Conservation (phyloP, 2,888 invertebrate genomes). For the Diarsia brunnea region DNA sequence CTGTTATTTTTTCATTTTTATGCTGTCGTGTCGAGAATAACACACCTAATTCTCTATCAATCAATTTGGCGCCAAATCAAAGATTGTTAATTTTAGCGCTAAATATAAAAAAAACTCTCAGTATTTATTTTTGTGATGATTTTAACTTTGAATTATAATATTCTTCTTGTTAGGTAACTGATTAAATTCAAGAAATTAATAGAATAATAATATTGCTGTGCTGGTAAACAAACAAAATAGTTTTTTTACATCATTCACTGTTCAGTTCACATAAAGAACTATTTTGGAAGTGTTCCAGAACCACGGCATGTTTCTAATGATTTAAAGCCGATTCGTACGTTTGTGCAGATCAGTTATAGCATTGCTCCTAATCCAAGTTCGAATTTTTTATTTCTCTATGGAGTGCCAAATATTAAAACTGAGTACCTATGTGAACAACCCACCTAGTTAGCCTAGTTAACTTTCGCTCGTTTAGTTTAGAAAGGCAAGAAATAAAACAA, state of each 20-base stretch:
- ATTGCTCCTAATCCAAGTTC: not conserved
- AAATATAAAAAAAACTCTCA: not conserved
- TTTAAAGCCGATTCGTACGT: no score
- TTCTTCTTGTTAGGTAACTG: not conserved
- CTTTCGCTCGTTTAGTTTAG: not conserved
- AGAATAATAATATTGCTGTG: not conserved
- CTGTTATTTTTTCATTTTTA: not conserved
- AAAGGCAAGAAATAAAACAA: constrained; percentile 70
- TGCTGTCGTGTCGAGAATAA: constrained; percentile 10
- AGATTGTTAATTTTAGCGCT: not conserved
- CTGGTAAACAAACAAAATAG: not conserved
- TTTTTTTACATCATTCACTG: not conserved
- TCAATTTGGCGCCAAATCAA: not conserved
- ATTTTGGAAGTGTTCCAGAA: no score
- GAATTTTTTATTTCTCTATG: not conserved
- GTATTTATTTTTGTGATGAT: not conserved
- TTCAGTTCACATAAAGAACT: no score
- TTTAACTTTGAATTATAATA: not conserved
- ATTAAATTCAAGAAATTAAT: not conserved
- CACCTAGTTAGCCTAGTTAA: not conserved
- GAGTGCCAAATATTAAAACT: not conserved
- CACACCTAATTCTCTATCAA: not conserved
- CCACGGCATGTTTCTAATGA: no score
- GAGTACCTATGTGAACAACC: not conserved
- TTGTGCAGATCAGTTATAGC: no score